Conservation (phyloP, 2,113 vertebrate genomes). For the Laticauda colubrina region DNA sequence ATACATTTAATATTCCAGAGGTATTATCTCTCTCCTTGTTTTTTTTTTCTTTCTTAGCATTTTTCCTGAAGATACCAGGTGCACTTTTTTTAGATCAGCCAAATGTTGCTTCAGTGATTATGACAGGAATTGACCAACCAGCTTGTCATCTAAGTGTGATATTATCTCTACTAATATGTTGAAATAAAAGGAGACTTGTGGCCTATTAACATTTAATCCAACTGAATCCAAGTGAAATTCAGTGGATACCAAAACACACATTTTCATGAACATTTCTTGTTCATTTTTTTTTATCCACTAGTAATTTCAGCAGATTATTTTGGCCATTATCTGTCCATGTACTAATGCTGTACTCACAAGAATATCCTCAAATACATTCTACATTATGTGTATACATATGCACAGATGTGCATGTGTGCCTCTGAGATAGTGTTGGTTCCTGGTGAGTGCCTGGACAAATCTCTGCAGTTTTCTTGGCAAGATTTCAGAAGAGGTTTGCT, state of each 20-base stretch:
- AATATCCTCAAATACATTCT: neutral
- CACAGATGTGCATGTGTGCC: neutral
- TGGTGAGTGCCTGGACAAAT: neutral
- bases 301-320: neutral
- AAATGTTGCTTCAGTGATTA: neutral
- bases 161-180: neutral
- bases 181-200: neutral
- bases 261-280: neutral
- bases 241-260: neutral
- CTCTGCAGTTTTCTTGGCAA: neutral
- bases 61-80: neutral
- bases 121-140: neutral
- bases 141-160: neutral
- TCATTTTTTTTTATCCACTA: neutral
- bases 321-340: neutral
- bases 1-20: neutral
- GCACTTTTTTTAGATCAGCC: neutral
- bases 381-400: neutral
- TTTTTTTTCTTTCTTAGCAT: neutral
- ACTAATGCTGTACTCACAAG: neutral
- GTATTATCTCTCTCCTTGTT: neutral
- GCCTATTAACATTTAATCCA: neutral
- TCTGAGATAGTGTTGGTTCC: neutral
- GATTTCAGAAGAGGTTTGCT: neutral
- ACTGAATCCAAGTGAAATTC: neutral